Base-by-base conservation (phyloP, 35 echinoderm and acorn worm species). In the Strongylocentrotus purpuratus region DNA sequence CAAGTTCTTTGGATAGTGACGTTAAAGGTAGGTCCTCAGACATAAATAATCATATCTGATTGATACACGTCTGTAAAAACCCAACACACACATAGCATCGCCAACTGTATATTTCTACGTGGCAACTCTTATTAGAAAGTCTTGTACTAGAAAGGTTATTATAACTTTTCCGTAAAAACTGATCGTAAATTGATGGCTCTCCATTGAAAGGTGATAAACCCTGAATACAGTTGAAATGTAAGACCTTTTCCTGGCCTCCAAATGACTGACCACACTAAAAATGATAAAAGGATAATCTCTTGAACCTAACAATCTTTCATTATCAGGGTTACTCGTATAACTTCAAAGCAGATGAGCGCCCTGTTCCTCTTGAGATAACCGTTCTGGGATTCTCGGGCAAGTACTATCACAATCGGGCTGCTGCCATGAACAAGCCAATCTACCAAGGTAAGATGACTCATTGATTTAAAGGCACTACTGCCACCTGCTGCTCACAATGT, bases 381-480 rank as follows among this genome's bases (percentile, higher is more conserved):
- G 96, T 97, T 33, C 93, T 93, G 25, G 97, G 97, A 8, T 99
- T 99, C 90, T 96, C 98, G 20, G 98, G 98, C 28, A 99, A 99
- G 70, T 97, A 97, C 86, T 99, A 97, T 96, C 97, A 96, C 95
- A 96, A 94, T 95, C 97, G 98, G 20, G 97, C 97, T 97, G 98
- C 98, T 61, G 97, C 97, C 7, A 97, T 99, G 98, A 99, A 97
- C 96, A 99, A 99, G 90, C 98, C 97, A 9, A 96, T 97, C 0
- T 99, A 97, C 61, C 95, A 97, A 96, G 98, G 98, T 99, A 94
- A 46, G 87, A 35, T 85, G 70, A 31, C 8, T 55, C 50, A 10
- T 55, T 11, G 10, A 13, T 12, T 11, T 10, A 41, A 41, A 41
- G 35, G 35, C 35, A 41, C 35, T 41, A 41, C 35, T 41, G 3